A percentile compares a stretch with the other conserved stretches of the same genome.
Conservation (phyloP, 2,888 invertebrate genomes). For the Cistogaster globosa region DNA sequence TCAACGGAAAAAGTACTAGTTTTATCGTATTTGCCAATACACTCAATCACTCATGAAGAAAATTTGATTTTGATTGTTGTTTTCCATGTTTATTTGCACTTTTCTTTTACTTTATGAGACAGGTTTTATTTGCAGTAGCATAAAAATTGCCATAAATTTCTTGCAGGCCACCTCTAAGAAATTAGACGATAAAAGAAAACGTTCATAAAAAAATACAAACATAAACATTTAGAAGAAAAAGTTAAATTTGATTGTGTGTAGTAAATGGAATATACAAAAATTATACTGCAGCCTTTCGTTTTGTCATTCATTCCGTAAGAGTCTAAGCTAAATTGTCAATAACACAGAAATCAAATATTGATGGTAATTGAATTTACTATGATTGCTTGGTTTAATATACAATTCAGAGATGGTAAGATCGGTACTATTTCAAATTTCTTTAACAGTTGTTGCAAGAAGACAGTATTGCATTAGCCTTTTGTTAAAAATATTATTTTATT, state of each 20-base stretch:
- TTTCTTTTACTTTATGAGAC: conserved; percentile 21
- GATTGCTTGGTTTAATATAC: conserved; percentile 55
- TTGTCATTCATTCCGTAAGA: conserved; percentile 23
- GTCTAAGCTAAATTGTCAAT: conserved; percentile 63
- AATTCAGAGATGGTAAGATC: not conserved
- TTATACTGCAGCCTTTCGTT: not conserved
- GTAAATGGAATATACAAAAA: not conserved
- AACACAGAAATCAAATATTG: conserved; percentile 56
- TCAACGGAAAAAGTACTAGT: conserved; percentile 17
- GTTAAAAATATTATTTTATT: too few relatives aligned
- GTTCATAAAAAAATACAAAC: not conserved
- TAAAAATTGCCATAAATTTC: conserved; percentile 55
- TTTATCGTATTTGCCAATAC: conserved; percentile 65
- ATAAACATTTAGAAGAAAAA: not conserved
- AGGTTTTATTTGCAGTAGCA: conserved; percentile 31
- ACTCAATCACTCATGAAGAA: conserved; percentile 72
- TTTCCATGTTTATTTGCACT: conserved; percentile 63
- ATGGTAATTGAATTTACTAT: conserved; percentile 63
- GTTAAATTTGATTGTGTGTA: conserved; percentile 17
- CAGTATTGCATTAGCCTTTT: too few relatives aligned
- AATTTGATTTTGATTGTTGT: conserved; percentile 74
- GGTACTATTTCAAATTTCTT: too few relatives aligned
- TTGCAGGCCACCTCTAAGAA: conserved; percentile 42
- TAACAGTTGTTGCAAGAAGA: too few relatives aligned
- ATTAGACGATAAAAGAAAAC: not conserved